A percentile compares a stretch with the other conserved stretches of the same genome.
These are phyloP conservation scores for Erannis defoliaria DNA, from an alignment of 2,888 invertebrate species.

Conservation along the genomic window DNA sequence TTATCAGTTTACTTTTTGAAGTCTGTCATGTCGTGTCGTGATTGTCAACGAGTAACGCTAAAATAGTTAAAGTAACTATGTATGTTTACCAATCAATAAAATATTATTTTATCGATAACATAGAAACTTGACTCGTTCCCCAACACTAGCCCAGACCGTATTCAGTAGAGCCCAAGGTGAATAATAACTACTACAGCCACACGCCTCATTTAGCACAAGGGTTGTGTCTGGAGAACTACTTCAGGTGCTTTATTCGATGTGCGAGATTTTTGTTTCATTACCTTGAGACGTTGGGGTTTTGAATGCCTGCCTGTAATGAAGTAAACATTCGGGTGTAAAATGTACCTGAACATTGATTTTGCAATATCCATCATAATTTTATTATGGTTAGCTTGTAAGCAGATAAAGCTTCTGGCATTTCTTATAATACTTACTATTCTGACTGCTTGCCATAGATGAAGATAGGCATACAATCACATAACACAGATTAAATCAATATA, in stretches of 20 bases:
- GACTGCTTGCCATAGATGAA: too few species aligned
- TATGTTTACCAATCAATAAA: background rate
- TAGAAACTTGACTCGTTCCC: background rate
- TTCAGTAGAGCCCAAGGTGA: conserved; percentile 44
- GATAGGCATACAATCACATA: too few species aligned
- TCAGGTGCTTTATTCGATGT: conserved; percentile 18
- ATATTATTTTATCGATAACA: background rate
- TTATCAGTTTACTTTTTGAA: too few species aligned
- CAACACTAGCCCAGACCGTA: conserved; percentile 38
- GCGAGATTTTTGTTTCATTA: conserved; percentile 24
- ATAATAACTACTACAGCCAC: conserved; percentile 48
- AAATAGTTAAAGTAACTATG: too few species aligned
- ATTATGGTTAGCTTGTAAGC: too few species aligned
- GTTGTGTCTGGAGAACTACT: conserved; percentile 38
- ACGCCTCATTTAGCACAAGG: conserved; percentile 47
- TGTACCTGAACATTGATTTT: background rate
- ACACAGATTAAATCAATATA: too few species aligned
- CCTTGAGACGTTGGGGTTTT: conserved; percentile 16
- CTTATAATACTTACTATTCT: too few species aligned
- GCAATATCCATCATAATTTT: too few species aligned
- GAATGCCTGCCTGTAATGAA: background rate
- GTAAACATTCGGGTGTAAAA: background rate
- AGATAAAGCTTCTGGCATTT: too few species aligned
- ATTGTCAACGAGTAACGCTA: too few species aligned
- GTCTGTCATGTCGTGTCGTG: too few species aligned